A percentile compares a stretch with the other conserved stretches of the same genome.
These are phyloP conservation scores for Zaprionus lineosus DNA, from an alignment of 2,888 invertebrate species.

Conservation along the genomic window DNA sequence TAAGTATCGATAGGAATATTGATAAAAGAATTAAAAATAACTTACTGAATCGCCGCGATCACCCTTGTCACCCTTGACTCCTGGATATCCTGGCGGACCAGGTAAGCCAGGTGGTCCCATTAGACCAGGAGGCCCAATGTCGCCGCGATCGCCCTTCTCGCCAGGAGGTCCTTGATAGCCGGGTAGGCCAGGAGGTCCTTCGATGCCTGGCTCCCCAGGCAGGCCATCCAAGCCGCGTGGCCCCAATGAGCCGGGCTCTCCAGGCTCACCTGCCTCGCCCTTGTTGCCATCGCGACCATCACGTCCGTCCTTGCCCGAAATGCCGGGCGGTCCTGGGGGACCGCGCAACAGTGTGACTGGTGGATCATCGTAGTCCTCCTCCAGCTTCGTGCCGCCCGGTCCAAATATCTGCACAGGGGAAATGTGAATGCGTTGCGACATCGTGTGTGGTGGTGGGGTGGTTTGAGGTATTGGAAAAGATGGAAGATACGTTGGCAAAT, in stretches of 20 bases:
- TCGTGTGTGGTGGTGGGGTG: constrained; percentile 4
- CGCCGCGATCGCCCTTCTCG: constrained; percentile 90
- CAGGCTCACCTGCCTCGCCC: constrained; percentile 87
- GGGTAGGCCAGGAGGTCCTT: constrained; percentile 91
- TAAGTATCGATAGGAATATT: neutral
- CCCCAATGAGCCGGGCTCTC: constrained; percentile 90
- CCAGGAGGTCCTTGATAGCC: constrained; percentile 94
- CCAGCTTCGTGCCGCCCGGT: constrained; percentile 82
- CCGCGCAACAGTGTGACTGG: constrained; percentile 85
- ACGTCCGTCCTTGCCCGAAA: constrained; percentile 80
- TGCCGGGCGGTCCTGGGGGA: constrained; percentile 86
- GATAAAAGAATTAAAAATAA: too few species aligned
- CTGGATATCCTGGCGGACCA: constrained; percentile 93
- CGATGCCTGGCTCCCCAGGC: constrained; percentile 91
- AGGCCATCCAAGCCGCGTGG: constrained; percentile 89
- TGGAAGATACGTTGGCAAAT: constrained; percentile 47
- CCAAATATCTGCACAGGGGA: constrained; percentile 80
- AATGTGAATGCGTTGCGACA: constrained; percentile 17
- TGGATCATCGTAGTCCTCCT: constrained; percentile 83
- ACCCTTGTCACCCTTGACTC: constrained; percentile 94
- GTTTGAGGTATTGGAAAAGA: constrained; percentile 24
- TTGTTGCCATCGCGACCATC: constrained; percentile 84
- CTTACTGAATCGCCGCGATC: constrained; percentile 96
- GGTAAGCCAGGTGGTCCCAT: constrained; percentile 96
- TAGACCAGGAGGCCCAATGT: constrained; percentile 95